A percentile compares a stretch with the other conserved stretches of the same genome.
Conservation (phyloP, 2,888 invertebrate genomes). For the Lasioglossum villosulum region DNA sequence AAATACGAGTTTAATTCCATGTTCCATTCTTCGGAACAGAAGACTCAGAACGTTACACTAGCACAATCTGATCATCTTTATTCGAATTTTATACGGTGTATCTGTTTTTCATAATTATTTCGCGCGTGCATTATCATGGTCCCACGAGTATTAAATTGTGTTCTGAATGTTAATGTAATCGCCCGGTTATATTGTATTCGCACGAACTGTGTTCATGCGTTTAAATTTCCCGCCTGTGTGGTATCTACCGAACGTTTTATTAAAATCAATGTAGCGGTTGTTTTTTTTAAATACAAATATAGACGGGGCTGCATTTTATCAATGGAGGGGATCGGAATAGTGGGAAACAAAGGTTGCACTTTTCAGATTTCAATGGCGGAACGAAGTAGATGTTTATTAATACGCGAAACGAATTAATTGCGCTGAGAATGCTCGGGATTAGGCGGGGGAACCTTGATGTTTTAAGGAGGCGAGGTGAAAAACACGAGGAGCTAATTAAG, state of each 20-base stretch:
- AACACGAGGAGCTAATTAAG: background rate
- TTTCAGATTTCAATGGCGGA: background rate
- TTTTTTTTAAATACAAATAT: background rate
- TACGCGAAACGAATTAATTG: background rate
- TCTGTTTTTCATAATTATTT: constrained; percentile 3
- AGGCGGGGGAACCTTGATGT: background rate
- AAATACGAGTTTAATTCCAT: background rate
- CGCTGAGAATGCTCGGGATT: background rate
- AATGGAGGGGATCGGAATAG: background rate
- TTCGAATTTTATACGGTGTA: background rate
- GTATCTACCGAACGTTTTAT: background rate
- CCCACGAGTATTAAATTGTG: background rate
- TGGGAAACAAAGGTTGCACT: background rate
- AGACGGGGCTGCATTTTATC: background rate
- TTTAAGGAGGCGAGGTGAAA: background rate
- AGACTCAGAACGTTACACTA: background rate
- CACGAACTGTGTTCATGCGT: background rate
- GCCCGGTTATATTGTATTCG: background rate
- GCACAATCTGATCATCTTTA: background rate
- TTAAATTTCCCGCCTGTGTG: background rate
- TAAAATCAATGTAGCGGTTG: background rate
- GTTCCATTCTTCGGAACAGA: background rate
- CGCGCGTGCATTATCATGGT: background rate
- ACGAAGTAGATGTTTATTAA: constrained; percentile 4
- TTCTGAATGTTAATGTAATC: background rate